These are phyloP conservation scores for Bubo scandiacus DNA, from an alignment of 2,113 vertebrate species.

Conservation along the genomic window DNA sequence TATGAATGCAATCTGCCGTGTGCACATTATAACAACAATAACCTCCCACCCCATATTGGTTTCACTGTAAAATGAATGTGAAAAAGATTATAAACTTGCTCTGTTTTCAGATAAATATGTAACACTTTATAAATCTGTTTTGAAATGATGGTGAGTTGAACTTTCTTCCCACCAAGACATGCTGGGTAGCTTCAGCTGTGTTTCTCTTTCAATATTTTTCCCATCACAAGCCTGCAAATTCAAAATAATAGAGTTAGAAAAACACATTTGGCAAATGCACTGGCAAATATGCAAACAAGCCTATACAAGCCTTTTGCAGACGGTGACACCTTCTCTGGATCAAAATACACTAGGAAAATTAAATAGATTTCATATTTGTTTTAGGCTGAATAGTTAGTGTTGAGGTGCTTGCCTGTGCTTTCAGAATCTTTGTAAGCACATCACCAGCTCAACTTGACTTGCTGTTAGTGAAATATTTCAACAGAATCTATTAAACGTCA, in stretches of 20 bases:
- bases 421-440: not conserved
- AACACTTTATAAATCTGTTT: not conserved
- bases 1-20: not conserved
- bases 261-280: not conserved
- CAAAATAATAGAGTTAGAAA: not conserved
- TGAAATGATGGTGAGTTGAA: not conserved
- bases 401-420: not conserved
- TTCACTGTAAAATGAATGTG: not conserved
- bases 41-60: not conserved
- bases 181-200: not conserved
- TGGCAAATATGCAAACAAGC: not conserved
- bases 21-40: not conserved
- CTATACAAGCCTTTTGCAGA: not conserved
- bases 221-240: not conserved
- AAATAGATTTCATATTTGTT: not conserved
- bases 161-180: not conserved
- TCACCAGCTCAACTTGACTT: not conserved
- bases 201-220: not conserved
- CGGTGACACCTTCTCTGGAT: not conserved
- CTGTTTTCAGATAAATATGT: not conserved
- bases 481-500: conserved; percentile 1
- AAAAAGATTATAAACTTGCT: not conserved
- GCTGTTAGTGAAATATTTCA: not conserved
- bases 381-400: not conserved
- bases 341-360: not conserved